phyloP scores from a whole-genome alignment of 2,113 vertebrate species.

The Euleptes europaea region DNA sequence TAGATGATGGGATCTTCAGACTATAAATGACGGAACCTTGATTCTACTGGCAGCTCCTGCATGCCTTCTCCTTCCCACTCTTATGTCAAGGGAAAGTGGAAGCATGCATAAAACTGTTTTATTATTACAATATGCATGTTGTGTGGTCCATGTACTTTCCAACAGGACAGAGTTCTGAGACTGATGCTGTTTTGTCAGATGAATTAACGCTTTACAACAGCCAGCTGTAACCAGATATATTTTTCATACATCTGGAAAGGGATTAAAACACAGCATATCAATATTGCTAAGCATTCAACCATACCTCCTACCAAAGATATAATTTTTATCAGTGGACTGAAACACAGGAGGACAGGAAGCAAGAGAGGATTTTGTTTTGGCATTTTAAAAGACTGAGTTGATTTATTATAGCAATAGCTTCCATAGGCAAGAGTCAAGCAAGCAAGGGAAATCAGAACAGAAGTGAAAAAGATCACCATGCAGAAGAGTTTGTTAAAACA shows the following conservation, averaged over 20 bases:
- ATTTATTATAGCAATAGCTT: not conserved
- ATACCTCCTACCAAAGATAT: not conserved
- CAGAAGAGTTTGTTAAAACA: not conserved
- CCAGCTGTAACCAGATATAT: not conserved
- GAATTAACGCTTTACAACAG: not conserved
- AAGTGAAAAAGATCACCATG: not conserved
- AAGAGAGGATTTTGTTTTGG: not conserved
- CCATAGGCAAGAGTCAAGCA: not conserved
- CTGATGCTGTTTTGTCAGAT: not conserved
- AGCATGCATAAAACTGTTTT: not conserved
- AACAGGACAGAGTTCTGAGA: not conserved
- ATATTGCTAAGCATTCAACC: not conserved
- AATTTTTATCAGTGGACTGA: not conserved
- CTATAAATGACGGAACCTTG: not conserved
- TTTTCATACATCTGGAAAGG: not conserved
- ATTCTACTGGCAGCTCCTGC: not conserved
- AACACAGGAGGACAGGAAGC: not conserved
- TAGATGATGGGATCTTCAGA: not conserved
- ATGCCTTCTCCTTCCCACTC: not conserved
- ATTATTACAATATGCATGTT: not conserved
- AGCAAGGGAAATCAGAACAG: not conserved
- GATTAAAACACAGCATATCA: not conserved
- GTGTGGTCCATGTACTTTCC: not conserved
- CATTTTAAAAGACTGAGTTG: not conserved
- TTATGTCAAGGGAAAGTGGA: not conserved